phyloP scores from a whole-genome alignment of 2,888 invertebrate species.

The Philopedon plagiatum region DNA sequence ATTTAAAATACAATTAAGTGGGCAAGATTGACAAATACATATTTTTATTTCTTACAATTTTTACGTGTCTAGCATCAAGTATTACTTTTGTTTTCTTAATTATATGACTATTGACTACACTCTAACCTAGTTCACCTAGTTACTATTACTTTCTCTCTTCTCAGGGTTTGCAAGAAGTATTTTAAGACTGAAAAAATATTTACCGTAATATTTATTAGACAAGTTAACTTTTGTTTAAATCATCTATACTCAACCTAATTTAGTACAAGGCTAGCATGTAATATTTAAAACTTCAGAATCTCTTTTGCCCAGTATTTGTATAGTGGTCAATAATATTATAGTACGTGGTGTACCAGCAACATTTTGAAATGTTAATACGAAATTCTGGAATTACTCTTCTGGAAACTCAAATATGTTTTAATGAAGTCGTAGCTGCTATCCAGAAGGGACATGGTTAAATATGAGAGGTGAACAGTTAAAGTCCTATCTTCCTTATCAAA shows the following conservation, averaged over 20 bases:
- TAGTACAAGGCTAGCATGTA: conserved; percentile 20
- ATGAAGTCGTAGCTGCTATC: too few species aligned
- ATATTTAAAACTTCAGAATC: conserved; percentile 18
- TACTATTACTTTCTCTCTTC: conserved; percentile 16
- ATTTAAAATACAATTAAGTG: too few species aligned
- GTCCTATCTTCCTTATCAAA: too few species aligned
- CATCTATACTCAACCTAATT: conserved; percentile 13
- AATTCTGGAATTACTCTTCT: too few species aligned
- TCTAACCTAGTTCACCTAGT: conserved; percentile 20
- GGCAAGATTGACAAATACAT: too few species aligned
- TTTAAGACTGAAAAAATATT: background rate
- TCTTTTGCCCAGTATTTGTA: background rate
- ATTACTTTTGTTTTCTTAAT: background rate
- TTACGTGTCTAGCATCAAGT: too few species aligned
- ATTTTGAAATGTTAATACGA: too few species aligned
- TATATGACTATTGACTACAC: background rate
- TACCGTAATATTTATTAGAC: conserved; percentile 4
- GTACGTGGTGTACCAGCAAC: background rate
- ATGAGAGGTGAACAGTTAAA: too few species aligned
- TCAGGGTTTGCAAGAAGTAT: conserved; percentile 24
- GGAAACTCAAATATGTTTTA: too few species aligned
- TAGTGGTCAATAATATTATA: background rate
- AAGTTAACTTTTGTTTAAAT: conserved; percentile 9
- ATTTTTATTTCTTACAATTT: too few species aligned
- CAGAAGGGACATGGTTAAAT: too few species aligned